Evolutionary conservation across 2,797 vertebrate species (phyloP).

Genomic region (Rousettus madagascariensis): DNA sequence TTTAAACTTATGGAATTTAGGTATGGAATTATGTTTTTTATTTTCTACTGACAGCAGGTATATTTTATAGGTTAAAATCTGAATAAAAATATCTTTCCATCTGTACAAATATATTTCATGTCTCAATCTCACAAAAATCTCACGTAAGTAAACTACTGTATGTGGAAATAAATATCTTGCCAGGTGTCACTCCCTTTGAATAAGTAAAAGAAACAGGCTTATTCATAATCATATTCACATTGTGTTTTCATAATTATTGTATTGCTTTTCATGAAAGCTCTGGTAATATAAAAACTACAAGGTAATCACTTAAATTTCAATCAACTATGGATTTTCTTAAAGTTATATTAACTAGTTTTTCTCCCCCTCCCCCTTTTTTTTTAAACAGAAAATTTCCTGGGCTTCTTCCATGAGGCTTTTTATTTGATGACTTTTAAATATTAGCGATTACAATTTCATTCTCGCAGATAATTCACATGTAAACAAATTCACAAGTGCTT

Average conservation of each 20-base stretch:
- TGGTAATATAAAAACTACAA: neutral
- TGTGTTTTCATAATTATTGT: neutral
- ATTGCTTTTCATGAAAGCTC: neutral
- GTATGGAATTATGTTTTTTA: constrained; percentile 1
- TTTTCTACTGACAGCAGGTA: constrained; percentile 41
- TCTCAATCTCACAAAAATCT: neutral
- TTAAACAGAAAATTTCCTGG: neutral
- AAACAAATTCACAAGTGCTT: neutral
- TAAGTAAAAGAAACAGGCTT: neutral
- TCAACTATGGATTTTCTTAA: neutral
- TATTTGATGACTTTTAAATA: constrained; percentile 23
- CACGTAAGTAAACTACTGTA: neutral
- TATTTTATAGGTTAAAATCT: constrained; percentile 48
- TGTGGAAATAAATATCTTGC: neutral
- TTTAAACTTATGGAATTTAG: neutral
- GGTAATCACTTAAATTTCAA: neutral
- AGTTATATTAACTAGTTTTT: neutral
- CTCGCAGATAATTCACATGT: neutral
- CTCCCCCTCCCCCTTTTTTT: neutral
- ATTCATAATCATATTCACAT: neutral
- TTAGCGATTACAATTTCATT: neutral
- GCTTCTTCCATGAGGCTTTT: neutral
- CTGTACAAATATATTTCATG: neutral
- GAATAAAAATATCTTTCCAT: constrained; percentile 19
- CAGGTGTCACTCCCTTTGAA: neutral